A percentile compares a stretch with the other conserved stretches of the same genome.
phyloP scores from a whole-genome alignment of 2,797 vertebrate species.

The Esox masquinongy region DNA sequence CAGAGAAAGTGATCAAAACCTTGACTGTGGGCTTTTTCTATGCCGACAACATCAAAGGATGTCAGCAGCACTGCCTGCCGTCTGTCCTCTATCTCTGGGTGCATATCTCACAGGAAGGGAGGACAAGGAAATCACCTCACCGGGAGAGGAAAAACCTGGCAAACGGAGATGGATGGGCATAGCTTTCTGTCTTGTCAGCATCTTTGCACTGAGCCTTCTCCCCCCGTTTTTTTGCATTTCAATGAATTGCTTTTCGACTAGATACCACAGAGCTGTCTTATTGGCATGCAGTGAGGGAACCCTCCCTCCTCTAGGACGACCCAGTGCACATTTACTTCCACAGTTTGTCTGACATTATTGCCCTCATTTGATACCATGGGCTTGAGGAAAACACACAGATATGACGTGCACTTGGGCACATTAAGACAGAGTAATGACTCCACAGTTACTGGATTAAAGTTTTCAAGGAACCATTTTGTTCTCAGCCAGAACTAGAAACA shows the following conservation, averaged over 20 bases:
- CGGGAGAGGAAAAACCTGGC: constrained; percentile 61
- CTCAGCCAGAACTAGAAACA: constrained; percentile 65
- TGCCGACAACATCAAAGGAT: constrained; percentile 21
- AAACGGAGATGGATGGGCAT: constrained; percentile 69
- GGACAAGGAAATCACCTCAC: constrained; percentile 45
- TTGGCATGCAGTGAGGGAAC: constrained; percentile 65
- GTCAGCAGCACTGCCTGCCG: constrained; percentile 10
- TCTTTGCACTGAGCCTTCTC: constrained; percentile 56
- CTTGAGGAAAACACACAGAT: constrained; percentile 59
- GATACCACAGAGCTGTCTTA: constrained; percentile 65
- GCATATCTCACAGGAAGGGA: constrained; percentile 45
- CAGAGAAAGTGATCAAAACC: constrained; percentile 56
- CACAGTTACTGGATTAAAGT: constrained; percentile 68
- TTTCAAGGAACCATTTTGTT: constrained; percentile 60
- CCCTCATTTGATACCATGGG: constrained; percentile 61
- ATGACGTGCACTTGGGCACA: constrained; percentile 62
- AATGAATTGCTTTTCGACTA: constrained; percentile 68
- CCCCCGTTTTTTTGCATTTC: constrained; percentile 60
- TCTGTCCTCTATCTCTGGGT: constrained; percentile 48
- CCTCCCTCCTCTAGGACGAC: constrained; percentile 45
- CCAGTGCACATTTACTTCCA: constrained; percentile 63
- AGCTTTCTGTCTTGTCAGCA: constrained; percentile 74
- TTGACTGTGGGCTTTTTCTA: constrained; percentile 10
- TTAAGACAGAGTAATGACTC: constrained; percentile 68
- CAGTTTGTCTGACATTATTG: constrained; percentile 72